Conservation (phyloP, 1,140 invertebrate genomes). For the Spodoptera frugiperda region DNA sequence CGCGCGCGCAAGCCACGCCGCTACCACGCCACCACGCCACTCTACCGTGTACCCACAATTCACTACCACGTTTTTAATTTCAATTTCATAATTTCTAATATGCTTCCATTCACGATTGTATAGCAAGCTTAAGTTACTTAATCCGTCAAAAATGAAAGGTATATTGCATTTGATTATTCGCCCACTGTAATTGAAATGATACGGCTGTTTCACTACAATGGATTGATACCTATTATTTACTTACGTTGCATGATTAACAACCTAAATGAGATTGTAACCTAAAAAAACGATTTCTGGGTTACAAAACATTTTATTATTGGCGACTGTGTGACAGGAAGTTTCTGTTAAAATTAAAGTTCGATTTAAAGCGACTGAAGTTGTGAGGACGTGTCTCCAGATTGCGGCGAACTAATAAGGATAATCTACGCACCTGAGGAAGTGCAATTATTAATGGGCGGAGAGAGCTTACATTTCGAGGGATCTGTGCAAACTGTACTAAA, state of each 20-base stretch:
- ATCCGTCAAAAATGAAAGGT: conserved; percentile 69
- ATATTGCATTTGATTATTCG: conserved; percentile 58
- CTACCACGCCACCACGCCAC: conserved; percentile 53
- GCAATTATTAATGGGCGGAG: conserved; percentile 81
- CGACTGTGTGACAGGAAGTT: neutral
- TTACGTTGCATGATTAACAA: conserved; percentile 54
- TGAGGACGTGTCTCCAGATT: conserved; percentile 58
- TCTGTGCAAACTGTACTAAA: conserved; percentile 50
- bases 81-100: conserved; percentile 66
- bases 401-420: conserved; percentile 78
- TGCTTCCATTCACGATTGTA: conserved; percentile 39
- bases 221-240: conserved; percentile 53
- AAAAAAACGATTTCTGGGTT: conserved; percentile 43
- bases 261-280: conserved; percentile 47
- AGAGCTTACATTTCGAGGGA: conserved; percentile 51
- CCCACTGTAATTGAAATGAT: conserved; percentile 61
- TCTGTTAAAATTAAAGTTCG: too few species aligned
- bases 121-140: conserved; percentile 70
- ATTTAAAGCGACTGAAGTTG: conserved; percentile 14
- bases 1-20: conserved; percentile 50
- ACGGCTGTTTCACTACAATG: conserved; percentile 61
- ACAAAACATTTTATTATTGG: conserved; percentile 24
- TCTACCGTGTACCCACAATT: conserved; percentile 43
- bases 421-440: conserved; percentile 78
- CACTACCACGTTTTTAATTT: conserved; percentile 66